Percentiles rank a stretch among this genome's conserved stretches.
These are phyloP conservation scores for Drosophila navojoa DNA, from an alignment of 1,140 invertebrate species.

Conservation along the genomic window DNA sequence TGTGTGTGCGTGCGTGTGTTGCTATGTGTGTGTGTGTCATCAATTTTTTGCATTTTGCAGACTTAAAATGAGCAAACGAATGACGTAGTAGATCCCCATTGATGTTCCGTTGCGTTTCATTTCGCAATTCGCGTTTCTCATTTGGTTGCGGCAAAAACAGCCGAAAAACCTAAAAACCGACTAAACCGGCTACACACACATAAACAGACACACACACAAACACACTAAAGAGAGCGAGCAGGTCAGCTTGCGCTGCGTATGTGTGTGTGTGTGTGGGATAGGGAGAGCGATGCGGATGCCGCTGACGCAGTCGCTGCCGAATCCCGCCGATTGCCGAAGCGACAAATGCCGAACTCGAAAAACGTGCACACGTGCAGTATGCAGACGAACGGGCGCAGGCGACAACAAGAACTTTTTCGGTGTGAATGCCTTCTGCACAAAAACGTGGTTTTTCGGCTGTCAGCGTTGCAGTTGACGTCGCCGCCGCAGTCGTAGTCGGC, in stretches of 20 bases:
- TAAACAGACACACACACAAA: neutral
- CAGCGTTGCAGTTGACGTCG: slow-evolving; percentile 27
- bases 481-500: slow-evolving; percentile 3
- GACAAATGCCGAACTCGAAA: slow-evolving; percentile 35
- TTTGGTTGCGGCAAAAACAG: slow-evolving; percentile 43
- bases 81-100: slow-evolving; percentile 45
- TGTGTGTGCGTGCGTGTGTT: neutral
- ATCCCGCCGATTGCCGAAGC: slow-evolving; percentile 22
- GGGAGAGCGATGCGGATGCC: slow-evolving; percentile 24
- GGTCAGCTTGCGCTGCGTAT: neutral
- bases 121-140: slow-evolving; percentile 34
- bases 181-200: slow-evolving; percentile 38
- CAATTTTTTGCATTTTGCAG: slow-evolving; percentile 39
- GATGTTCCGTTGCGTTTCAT: slow-evolving; percentile 30
- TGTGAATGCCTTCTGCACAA: slow-evolving; percentile 82
- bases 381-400: slow-evolving; percentile 34
- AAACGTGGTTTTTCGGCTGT: slow-evolving; percentile 73
- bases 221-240: slow-evolving; percentile 9
- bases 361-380: slow-evolving; percentile 73
- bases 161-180: slow-evolving; percentile 32
- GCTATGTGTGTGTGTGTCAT: slow-evolving; percentile 19
- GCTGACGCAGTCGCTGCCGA: slow-evolving; percentile 15
- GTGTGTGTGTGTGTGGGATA: neutral
- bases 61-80: slow-evolving; percentile 44
- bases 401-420: slow-evolving; percentile 61